phyloP scores from a whole-genome alignment of 30 jellyfish, hydroid and myxozoan species.

The Nemopilema nomurai region DNA sequence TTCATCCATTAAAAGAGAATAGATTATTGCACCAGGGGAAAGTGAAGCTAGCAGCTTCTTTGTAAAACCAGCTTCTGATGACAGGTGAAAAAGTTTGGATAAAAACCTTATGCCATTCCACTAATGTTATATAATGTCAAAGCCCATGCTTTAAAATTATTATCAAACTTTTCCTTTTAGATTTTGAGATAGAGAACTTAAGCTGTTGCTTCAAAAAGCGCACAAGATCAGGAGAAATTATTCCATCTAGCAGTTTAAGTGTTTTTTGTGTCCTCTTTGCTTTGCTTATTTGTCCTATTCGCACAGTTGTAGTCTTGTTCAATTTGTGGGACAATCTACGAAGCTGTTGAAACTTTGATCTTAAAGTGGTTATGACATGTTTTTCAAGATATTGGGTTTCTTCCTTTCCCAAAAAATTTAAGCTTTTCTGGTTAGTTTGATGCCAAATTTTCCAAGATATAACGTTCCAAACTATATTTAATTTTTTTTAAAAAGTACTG shows the following conservation, averaged over 20 bases:
- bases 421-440: not conserved
- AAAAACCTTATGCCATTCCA: slow-evolving; percentile 47
- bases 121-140: slow-evolving; percentile 26
- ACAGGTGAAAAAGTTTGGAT: slow-evolving; percentile 21
- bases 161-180: slow-evolving; percentile 12
- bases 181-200: not conserved
- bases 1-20: slow-evolving; percentile 40
- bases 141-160: slow-evolving; percentile 26
- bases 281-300: not conserved
- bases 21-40: slow-evolving; percentile 6
- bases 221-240: slow-evolving; percentile 19
- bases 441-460: not conserved
- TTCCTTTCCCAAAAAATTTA: not conserved
- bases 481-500: not conserved
- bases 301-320: not conserved
- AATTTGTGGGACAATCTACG: not conserved
- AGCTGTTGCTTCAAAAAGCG: slow-evolving; percentile 6
- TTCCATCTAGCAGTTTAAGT: slow-evolving; percentile 23
- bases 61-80: slow-evolving; percentile 34
- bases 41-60: slow-evolving; percentile 24
- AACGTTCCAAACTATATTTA: not conserved
- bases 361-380: not conserved
- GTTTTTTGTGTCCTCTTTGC: slow-evolving; percentile 5
- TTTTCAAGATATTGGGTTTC: not conserved
- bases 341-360: not conserved